phyloP scores from a whole-genome alignment of 2,888 invertebrate species.

The Apeira syringaria region DNA sequence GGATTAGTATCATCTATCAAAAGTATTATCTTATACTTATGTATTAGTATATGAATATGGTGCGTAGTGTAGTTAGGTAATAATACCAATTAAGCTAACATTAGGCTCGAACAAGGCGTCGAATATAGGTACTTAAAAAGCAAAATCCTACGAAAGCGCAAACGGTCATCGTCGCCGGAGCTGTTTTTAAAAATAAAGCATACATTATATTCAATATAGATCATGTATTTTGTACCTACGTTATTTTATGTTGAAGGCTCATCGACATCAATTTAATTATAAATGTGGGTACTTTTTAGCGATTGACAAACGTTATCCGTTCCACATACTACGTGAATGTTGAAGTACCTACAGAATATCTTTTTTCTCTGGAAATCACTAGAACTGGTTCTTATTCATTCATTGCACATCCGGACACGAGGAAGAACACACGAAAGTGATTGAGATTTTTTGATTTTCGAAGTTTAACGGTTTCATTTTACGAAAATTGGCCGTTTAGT shows the following conservation, averaged over 20 bases:
- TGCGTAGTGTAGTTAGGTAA: too few relatives aligned
- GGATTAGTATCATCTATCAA: too few relatives aligned
- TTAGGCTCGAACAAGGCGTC: too few relatives aligned
- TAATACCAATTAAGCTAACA: too few relatives aligned
- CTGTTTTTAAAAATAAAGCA: too few relatives aligned
- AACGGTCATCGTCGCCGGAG: too few relatives aligned
- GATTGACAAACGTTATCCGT: background rate
- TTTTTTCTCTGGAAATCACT: conserved; percentile 13
- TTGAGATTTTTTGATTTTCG: conserved; percentile 27
- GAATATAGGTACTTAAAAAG: too few relatives aligned
- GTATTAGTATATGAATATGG: too few relatives aligned
- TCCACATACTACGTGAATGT: background rate
- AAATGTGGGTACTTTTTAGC: background rate
- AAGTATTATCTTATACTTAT: too few relatives aligned
- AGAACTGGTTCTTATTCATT: conserved; percentile 39
- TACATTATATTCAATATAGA: background rate
- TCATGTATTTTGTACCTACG: background rate
- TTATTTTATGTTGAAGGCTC: background rate
- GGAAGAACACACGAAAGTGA: conserved; percentile 47
- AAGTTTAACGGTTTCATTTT: conserved; percentile 44
- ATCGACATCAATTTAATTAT: background rate
- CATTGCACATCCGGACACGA: conserved; percentile 66
- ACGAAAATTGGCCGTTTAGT: conserved; percentile 25
- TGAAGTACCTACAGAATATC: conserved; percentile 38
- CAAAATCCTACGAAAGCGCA: too few relatives aligned